Evolutionary conservation across 2,888 invertebrate genomes (phyloP).

Genomic region (Leptothorax acervorum): DNA sequence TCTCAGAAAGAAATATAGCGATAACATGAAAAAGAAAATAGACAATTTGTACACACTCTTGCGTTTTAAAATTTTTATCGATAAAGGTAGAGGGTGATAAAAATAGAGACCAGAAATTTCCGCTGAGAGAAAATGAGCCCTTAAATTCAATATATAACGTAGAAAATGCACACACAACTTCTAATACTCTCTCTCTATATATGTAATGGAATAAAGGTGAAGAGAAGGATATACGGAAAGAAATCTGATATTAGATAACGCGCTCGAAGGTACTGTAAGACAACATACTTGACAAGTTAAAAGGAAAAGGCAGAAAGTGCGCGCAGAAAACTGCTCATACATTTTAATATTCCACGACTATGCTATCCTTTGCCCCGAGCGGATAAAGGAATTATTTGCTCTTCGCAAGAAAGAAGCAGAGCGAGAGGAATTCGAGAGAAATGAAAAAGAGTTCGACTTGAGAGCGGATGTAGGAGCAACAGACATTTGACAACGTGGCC

Average conservation of each 20-base stretch:
- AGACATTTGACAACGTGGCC: slow-evolving; percentile 47
- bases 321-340: slow-evolving; percentile 62
- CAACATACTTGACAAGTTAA: slow-evolving; percentile 57
- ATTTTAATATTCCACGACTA: slow-evolving; percentile 55
- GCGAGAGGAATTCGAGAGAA: slow-evolving; percentile 15
- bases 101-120: neutral
- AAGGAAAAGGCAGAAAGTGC: slow-evolving; percentile 50
- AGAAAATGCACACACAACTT: slow-evolving; percentile 6
- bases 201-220: slow-evolving; percentile 25
- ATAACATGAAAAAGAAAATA: neutral
- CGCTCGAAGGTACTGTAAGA: slow-evolving; percentile 46
- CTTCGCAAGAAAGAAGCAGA: slow-evolving; percentile 30
- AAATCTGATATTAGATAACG: slow-evolving; percentile 56
- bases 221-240: slow-evolving; percentile 24
- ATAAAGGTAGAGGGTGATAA: neutral
- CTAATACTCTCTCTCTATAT: slow-evolving; percentile 8
- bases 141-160: slow-evolving; percentile 9
- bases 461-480: slow-evolving; percentile 15
- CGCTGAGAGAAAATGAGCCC: neutral
- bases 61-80: neutral
- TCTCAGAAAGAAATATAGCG: neutral
- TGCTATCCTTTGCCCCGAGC: slow-evolving; percentile 32
- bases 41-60: neutral
- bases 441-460: slow-evolving; percentile 34
- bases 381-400: slow-evolving; percentile 49